Evolutionary conservation across 2,113 vertebrate species (phyloP), one percentile per base, ranked within the genome.

Genomic region (Oxygymnocypris stewartii): DNA sequence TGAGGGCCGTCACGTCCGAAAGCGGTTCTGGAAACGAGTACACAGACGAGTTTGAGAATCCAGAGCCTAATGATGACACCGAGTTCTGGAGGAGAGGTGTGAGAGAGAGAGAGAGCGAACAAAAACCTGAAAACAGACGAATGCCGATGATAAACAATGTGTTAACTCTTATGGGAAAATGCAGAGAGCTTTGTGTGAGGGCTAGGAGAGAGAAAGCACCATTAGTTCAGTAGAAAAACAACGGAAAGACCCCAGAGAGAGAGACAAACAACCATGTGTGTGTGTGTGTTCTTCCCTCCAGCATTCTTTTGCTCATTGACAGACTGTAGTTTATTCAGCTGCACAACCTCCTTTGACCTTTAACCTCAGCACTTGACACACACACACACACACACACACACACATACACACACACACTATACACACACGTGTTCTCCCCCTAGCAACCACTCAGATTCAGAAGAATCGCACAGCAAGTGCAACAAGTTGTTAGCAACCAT

Each of bases 21-120:
- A 31, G 51, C 7, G 40, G 84, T 42, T 75, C 87, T 6, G 79
- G 40, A 3, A 79, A 81, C 7, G 86, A 89, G 2, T 88, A 89
- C 25, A 75, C 75, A n/a, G 89, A 91, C 3, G 89, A 90, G 18
- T 83, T 80, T 13, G 84, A 86, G 23, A 87, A 37, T 59, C 82
- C 20, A 14, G 88, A 88, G 37, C 12, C 20, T 57, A 79, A 10
- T 40, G 89, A 90, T 16, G 84, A 69, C 14, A 81, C 63, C 6
- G 82, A 83, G 20, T 88, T 92, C 86, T 92, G 91, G 90, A 89
- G 78, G 12, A 89, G 85, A 87, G 90, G 89, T 90, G 31, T 75
- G 80, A n/a, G 37, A 44, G 10, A 0, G 28, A n/a, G n/a, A n/a
- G n/a, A n/a, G n/a, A n/a, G n/a, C n/a, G n/a, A n/a, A 37, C 1